phyloP scores from a whole-genome alignment of 2,113 vertebrate species.

The Brachyistius frenatus region DNA sequence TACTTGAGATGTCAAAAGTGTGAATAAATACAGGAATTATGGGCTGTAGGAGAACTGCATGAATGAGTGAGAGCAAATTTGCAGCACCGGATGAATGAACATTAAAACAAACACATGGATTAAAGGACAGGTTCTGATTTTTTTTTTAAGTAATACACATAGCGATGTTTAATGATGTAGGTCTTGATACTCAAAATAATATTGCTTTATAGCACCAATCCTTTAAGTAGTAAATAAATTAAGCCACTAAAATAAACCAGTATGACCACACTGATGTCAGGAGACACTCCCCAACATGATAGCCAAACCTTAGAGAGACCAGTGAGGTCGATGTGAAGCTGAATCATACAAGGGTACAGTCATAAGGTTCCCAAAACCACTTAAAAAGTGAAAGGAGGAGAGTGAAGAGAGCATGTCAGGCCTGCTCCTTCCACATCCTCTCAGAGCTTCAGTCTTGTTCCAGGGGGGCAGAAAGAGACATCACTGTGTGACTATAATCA shows the following conservation, averaged over 20 bases:
- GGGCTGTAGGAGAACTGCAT: neutral
- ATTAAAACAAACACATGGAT: neutral
- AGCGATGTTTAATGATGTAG: no score
- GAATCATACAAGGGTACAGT: constrained; percentile 49
- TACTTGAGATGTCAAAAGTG: constrained; percentile 26
- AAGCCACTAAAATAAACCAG: constrained; percentile 42
- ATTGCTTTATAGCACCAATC: neutral
- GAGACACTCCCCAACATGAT: constrained; percentile 52
- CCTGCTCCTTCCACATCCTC: constrained; percentile 44
- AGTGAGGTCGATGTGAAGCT: constrained; percentile 33
- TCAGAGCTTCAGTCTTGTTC: constrained; percentile 38
- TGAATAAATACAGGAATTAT: constrained; percentile 36
- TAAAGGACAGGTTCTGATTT: no score
- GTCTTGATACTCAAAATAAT: no score
- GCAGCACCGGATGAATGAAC: neutral
- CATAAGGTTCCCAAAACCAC: constrained; percentile 48
- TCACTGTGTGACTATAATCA: constrained; percentile 56
- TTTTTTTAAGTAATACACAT: no score
- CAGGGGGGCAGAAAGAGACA: constrained; percentile 25
- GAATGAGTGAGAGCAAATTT: neutral
- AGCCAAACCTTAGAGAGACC: constrained; percentile 51
- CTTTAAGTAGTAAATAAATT: constrained; percentile 13
- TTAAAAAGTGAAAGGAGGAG: constrained; percentile 48
- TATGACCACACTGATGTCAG: constrained; percentile 15
- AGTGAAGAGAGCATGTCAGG: constrained; percentile 9